Percentiles rank a stretch among this genome's conserved stretches.
Evolutionary conservation across 1,140 invertebrate species (phyloP).

Genomic region (Cherax destructor): DNA sequence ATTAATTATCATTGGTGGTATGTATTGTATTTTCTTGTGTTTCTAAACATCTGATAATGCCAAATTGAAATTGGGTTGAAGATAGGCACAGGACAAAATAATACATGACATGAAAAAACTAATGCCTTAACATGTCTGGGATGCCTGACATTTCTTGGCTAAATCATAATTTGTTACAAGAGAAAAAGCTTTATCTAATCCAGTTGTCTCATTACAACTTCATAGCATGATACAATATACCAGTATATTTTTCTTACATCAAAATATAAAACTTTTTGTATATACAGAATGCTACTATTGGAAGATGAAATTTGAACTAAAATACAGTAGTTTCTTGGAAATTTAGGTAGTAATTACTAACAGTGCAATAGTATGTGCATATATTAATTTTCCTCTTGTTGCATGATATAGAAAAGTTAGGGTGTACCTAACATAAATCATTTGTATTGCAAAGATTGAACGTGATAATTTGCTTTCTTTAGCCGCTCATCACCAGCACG

Average conservation of each 20-base stretch:
- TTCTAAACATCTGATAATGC: no score
- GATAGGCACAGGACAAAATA: no score
- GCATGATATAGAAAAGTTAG: background rate
- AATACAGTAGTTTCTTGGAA: background rate
- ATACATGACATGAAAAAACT: no score
- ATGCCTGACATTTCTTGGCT: no score
- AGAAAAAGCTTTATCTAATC: no score
- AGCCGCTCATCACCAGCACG: conserved; percentile 72
- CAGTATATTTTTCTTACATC: background rate
- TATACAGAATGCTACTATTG: background rate
- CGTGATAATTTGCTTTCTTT: conserved; percentile 57
- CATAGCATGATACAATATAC: background rate
- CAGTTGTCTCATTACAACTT: background rate
- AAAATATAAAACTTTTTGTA: background rate
- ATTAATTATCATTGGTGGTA: no score
- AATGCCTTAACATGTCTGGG: no score
- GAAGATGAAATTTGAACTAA: background rate
- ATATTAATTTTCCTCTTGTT: background rate
- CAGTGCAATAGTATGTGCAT: background rate
- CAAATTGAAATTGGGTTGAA: no score
- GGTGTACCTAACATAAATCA: background rate
- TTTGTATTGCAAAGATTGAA: conserved; percentile 19
- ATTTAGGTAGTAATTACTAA: background rate
- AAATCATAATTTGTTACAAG: no score
- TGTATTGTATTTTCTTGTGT: no score